These are phyloP conservation scores for Crossaster papposus DNA, from an alignment of 53 echinoderm and acorn worm species.

Conservation along the genomic window DNA sequence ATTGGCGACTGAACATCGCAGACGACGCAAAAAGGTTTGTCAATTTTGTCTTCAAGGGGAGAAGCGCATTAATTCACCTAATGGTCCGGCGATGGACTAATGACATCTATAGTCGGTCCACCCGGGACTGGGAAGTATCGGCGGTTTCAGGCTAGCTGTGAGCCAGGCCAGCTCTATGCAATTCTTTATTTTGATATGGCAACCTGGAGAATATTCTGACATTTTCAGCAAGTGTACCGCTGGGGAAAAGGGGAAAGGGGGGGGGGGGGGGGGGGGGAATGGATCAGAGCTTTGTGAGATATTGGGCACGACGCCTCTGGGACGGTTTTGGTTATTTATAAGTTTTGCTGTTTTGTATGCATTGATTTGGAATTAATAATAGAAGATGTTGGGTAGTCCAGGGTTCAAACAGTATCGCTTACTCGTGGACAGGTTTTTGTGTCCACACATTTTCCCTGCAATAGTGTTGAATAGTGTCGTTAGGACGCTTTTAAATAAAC, in stretches of 20 bases:
- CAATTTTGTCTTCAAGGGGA: conserved; percentile 21
- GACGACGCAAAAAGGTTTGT: background rate
- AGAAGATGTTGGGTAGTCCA: background rate
- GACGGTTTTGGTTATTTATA: conserved; percentile 21
- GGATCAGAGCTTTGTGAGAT: background rate
- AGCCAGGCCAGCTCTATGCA: background rate
- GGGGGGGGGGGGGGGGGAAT: background rate
- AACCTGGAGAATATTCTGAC: conserved; percentile 38
- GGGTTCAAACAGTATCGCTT: background rate
- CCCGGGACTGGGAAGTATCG: conserved; percentile 4
- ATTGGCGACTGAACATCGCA: background rate
- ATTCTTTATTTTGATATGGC: background rate
- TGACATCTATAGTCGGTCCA: conserved; percentile 32
- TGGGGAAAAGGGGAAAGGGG: background rate
- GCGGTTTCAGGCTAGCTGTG: background rate
- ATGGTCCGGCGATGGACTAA: conserved; percentile 30
- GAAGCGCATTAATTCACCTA: conserved; percentile 50
- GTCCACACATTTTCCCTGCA: no score
- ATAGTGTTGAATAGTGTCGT: no score
- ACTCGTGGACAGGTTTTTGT: no score
- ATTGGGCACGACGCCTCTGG: background rate
- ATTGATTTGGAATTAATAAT: conserved; percentile 19
- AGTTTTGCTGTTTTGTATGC: background rate
- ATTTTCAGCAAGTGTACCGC: conserved; percentile 13
- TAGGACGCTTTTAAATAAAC: no score